Percentiles rank a stretch among this genome's conserved stretches.
phyloP scores from a whole-genome alignment of 2,797 vertebrate genomes.

The Protonibea diacanthus region DNA sequence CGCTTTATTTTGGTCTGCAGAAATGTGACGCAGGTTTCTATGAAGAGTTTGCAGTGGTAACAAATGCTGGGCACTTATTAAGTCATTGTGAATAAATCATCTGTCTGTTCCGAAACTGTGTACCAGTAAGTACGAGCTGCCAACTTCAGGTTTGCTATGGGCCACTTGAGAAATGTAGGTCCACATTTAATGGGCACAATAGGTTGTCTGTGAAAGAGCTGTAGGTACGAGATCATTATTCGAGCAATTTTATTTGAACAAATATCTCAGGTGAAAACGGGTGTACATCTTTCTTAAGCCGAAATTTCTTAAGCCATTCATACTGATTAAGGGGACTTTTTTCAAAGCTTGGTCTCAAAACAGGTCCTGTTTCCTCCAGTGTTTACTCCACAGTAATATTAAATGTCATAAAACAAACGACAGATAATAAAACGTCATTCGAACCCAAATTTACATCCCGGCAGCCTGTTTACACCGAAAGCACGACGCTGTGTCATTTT shows the following conservation, averaged over 20 bases:
- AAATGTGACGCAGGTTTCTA: constrained; percentile 23
- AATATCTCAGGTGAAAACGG: not conserved
- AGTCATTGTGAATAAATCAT: not conserved
- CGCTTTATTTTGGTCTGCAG: constrained; percentile 7
- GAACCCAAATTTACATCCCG: not conserved
- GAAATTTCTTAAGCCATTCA: not conserved
- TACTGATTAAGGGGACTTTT: not conserved
- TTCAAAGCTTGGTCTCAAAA: not conserved
- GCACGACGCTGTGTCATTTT: constrained; percentile 8
- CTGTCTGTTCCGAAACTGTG: not conserved
- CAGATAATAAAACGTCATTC: constrained; percentile 5
- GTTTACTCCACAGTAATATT: not conserved
- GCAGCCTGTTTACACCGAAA: constrained; percentile 5
- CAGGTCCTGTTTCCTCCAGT: not conserved
- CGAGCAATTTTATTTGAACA: not conserved
- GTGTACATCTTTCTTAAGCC: not conserved
- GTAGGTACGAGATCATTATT: not conserved
- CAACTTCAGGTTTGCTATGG: constrained; percentile 2
- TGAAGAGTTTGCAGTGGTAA: constrained; percentile 29
- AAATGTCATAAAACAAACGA: not conserved
- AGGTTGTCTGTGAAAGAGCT: not conserved
- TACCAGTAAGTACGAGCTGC: not conserved
- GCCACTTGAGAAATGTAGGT: not conserved
- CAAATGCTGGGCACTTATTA: constrained; percentile 7
- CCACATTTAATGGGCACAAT: not conserved